A percentile compares a stretch with the other conserved stretches of the same genome.
Evolutionary conservation across 2,113 vertebrate genomes (phyloP).

Genomic region (Pterocles orientalis): DNA sequence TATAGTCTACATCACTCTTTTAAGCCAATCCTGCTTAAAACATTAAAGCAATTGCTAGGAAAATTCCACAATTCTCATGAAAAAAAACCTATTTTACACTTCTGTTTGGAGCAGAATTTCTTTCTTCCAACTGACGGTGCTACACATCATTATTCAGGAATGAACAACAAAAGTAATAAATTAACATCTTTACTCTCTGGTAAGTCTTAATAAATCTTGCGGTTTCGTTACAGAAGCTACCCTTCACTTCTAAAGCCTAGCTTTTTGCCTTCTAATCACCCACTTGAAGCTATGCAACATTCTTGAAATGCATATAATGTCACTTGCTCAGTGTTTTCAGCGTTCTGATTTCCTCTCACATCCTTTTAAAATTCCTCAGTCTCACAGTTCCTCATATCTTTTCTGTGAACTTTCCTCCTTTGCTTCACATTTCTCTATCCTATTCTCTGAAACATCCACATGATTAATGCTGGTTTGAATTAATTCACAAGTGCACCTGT

Average conservation of each 20-base stretch:
- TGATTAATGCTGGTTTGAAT: conserved; percentile 31
- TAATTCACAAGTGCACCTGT: conserved; percentile 24
- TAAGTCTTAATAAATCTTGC: neutral
- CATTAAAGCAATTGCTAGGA: neutral
- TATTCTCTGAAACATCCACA: conserved; percentile 13
- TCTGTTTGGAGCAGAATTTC: neutral
- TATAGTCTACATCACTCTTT: neutral
- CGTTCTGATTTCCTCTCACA: neutral
- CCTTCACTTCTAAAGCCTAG: neutral
- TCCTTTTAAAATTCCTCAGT: neutral
- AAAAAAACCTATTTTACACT: neutral
- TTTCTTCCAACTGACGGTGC: neutral
- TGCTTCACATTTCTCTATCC: neutral
- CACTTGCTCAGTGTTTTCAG: neutral
- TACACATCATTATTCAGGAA: neutral
- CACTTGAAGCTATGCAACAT: neutral
- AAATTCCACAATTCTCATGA: neutral
- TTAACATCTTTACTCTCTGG: neutral
- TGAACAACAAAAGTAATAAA: neutral
- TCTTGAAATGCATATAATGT: neutral
- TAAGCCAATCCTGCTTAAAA: neutral
- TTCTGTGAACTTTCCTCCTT: conserved; percentile 12
- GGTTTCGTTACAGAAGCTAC: neutral
- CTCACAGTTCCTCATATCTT: neutral
- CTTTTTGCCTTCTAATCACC: neutral